These are phyloP conservation scores for Boloria euphrosyne DNA, from an alignment of 2,888 invertebrate species.

Conservation along the genomic window DNA sequence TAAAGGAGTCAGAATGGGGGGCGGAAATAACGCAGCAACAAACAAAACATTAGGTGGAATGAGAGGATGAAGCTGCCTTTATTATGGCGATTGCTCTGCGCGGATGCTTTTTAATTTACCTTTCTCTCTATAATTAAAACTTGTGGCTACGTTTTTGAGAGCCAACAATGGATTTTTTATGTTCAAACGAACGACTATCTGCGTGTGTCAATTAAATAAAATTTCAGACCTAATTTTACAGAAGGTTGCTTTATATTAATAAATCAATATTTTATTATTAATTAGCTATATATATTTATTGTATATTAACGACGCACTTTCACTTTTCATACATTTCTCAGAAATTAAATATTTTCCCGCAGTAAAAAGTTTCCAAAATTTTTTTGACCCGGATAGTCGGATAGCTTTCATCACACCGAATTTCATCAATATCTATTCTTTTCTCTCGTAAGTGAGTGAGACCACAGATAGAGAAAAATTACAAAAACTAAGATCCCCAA, in stretches of 20 bases:
- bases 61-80: constrained; percentile 55
- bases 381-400: no score
- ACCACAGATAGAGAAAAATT: no score
- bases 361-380: no score
- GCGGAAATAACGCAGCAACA: constrained; percentile 37
- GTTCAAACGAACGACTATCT: constrained; percentile 24
- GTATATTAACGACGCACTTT: neutral
- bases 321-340: no score
- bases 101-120: constrained; percentile 78
- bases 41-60: constrained; percentile 50
- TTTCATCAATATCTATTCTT: no score
- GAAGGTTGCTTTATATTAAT: neutral
- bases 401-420: no score
- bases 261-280: neutral
- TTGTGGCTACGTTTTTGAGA: constrained; percentile 62
- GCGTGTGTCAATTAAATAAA: constrained; percentile 20
- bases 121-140: constrained; percentile 75
- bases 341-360: no score
- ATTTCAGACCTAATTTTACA: constrained; percentile 8
- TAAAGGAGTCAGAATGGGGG: constrained; percentile 35
- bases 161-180: constrained; percentile 56
- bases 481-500: no score
- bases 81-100: constrained; percentile 60
- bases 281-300: neutral
- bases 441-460: no score